Percentiles rank a stretch among this genome's conserved stretches.
These are phyloP conservation scores for Pocillopora verrucosa DNA, from an alignment of 64 coral and sea anemone species.

Conservation along the genomic window DNA sequence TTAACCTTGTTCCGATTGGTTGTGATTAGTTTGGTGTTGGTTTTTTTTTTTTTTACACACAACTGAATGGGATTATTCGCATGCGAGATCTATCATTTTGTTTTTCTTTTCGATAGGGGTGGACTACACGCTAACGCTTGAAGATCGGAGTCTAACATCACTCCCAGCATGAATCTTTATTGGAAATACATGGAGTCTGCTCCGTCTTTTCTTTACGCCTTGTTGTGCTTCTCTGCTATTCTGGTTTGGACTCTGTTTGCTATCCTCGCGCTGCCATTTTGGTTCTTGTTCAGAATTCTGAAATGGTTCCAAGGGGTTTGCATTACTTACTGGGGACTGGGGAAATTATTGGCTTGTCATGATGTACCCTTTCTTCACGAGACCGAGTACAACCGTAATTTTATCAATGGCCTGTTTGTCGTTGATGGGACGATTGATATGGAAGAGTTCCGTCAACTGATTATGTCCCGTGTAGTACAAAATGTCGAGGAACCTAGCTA, in stretches of 20 bases:
- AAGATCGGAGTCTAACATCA: neutral
- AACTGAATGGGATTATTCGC: too few species aligned
- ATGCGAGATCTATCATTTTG: too few species aligned
- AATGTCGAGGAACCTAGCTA: constrained; percentile 75
- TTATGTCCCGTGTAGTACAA: constrained; percentile 69
- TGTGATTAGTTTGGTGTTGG: too few species aligned
- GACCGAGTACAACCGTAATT: constrained; percentile 76
- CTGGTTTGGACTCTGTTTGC: constrained; percentile 64
- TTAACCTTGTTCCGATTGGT: too few species aligned
- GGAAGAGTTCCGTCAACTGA: constrained; percentile 57
- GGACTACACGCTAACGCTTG: neutral
- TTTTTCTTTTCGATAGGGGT: neutral
- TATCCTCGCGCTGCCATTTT: constrained; percentile 67
- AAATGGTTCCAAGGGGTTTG: constrained; percentile 59
- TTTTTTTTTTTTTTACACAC: too few species aligned
- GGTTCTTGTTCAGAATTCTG: constrained; percentile 64
- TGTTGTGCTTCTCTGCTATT: constrained; percentile 70
- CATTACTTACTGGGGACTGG: constrained; percentile 68
- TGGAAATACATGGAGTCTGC: constrained; percentile 45
- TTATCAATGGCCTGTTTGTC: constrained; percentile 68
- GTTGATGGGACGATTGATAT: constrained; percentile 64
- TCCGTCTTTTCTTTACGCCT: constrained; percentile 59
- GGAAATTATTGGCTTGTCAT: constrained; percentile 54
- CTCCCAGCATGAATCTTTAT: constrained; percentile 49
- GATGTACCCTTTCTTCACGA: constrained; percentile 90